Percentiles rank a stretch among this genome's conserved stretches.
Conservation (phyloP, 2,888 invertebrate species). For the Heliconius ethilla region DNA sequence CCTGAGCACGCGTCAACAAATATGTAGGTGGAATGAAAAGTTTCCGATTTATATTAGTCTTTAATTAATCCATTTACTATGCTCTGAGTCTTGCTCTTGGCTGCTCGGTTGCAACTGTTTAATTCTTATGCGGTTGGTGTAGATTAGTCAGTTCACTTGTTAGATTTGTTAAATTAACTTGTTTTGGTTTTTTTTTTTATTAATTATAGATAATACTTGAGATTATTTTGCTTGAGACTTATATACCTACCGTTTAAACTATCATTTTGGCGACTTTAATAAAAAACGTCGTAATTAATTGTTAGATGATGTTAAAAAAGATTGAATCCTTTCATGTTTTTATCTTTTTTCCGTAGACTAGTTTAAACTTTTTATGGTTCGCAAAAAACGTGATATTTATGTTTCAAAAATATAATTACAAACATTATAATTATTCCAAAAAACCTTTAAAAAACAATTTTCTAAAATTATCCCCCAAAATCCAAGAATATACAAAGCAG, state of each 20-base stretch:
- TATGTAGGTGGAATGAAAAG: slow-evolving; percentile 34
- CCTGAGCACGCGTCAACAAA: slow-evolving; percentile 26
- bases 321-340: no score
- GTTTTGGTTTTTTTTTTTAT: no score
- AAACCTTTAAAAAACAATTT: neutral
- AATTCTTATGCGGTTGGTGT: neutral
- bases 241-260: no score
- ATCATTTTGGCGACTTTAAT: no score
- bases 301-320: no score
- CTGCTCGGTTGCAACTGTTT: neutral
- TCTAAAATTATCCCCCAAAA: slow-evolving; percentile 15
- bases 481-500: slow-evolving; percentile 31
- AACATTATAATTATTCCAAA: neutral
- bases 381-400: neutral
- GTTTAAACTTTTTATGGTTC: neutral
- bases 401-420: neutral
- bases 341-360: no score
- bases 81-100: neutral
- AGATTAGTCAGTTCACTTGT: neutral
- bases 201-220: no score
- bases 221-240: no score
- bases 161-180: neutral
- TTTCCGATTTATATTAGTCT: slow-evolving; percentile 23
- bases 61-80: slow-evolving; percentile 24
- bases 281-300: no score